Conservation (phyloP, 2,888 invertebrate genomes). For the Ennomos erosarius region DNA sequence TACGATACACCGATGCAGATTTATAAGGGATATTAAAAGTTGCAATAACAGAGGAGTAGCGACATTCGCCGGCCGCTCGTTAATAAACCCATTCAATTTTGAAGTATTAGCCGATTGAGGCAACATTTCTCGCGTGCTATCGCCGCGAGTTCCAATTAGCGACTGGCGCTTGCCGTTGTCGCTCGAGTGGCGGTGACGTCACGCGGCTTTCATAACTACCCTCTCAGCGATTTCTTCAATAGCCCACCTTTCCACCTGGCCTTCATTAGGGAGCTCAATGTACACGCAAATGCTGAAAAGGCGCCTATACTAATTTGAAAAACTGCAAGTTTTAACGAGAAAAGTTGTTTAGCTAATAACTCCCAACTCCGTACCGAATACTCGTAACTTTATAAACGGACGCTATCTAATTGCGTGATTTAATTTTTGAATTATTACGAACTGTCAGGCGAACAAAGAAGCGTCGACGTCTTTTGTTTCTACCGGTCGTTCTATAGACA, state of each 20-base stretch:
- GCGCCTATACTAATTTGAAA: slow-evolving; percentile 70
- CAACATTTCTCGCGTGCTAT: slow-evolving; percentile 80
- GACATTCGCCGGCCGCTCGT: slow-evolving; percentile 80
- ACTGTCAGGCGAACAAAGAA: slow-evolving; percentile 76
- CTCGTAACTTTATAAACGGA: slow-evolving; percentile 45
- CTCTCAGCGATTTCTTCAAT: slow-evolving; percentile 81
- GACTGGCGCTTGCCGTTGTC: slow-evolving; percentile 76
- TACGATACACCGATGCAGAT: slow-evolving; percentile 35
- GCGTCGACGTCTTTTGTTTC: slow-evolving; percentile 71
- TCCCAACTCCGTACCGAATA: slow-evolving; percentile 35
- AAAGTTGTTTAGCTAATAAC: slow-evolving; percentile 79
- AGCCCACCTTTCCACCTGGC: slow-evolving; percentile 81
- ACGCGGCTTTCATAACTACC: slow-evolving; percentile 84
- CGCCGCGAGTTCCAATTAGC: slow-evolving; percentile 83
- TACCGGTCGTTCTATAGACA: slow-evolving; percentile 79
- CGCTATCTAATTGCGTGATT: slow-evolving; percentile 69
- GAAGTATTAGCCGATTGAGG: slow-evolving; percentile 83
- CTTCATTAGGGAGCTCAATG: slow-evolving; percentile 81
- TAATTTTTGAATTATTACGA: slow-evolving; percentile 77
- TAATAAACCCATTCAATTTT: slow-evolving; percentile 82
- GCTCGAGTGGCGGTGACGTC: slow-evolving; percentile 78
- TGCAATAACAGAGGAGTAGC: slow-evolving; percentile 60
- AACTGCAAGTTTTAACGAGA: slow-evolving; percentile 75
- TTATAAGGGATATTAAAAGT: slow-evolving; percentile 52
- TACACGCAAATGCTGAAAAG: slow-evolving; percentile 71